Evolutionary conservation across 2,797 vertebrate species (phyloP), one percentile per base, ranked within the genome.

Genomic region (Trachurus trachurus): DNA sequence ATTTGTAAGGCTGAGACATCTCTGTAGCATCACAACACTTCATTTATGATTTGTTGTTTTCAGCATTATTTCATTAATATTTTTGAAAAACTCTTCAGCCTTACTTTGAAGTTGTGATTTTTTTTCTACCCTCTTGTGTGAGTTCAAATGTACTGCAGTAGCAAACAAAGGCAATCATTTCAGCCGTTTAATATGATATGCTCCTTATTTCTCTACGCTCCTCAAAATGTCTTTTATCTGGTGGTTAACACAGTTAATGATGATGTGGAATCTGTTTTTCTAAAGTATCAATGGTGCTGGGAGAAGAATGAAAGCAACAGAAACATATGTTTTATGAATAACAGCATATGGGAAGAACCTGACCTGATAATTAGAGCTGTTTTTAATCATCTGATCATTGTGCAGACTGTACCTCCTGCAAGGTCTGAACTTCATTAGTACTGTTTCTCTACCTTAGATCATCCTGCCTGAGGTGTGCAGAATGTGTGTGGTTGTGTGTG

Each of bases 351-450:
- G 57, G 60, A 69, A 52, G 56, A 7, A 47, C 22, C 53, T 39
- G 47, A 71, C 64, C 63, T 68, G 42, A 29, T 72, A 45, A 72
- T 85, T 45, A 63, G 13, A 76, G 73, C 59, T 40, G 40, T 69
- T 56, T 56, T 16, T 26, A 26, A 44, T 57, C 61, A 45, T 85
- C 42, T 66, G 68, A 80, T 72, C 59, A 71, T 42, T 73, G 26
- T 73, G 47, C 16, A 50, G 59, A 80, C 64, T 37, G 0, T 15
- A 53, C 34, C 34, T 80, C 54, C 74, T 61, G 0, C 34, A 66
- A 74, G 53, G 64, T 78, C 78, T 73, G 69, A 88, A 76, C 64
- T 58, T 69, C 29, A 52, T 66, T 50, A 71, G 42, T 70, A 37
- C 58, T 21, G 52, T 80, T 74, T 49, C n/a, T 74, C 50, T 22